Evolutionary conservation across 2,888 invertebrate species (phyloP).

Genomic region (Platycheirus rosarum): DNA sequence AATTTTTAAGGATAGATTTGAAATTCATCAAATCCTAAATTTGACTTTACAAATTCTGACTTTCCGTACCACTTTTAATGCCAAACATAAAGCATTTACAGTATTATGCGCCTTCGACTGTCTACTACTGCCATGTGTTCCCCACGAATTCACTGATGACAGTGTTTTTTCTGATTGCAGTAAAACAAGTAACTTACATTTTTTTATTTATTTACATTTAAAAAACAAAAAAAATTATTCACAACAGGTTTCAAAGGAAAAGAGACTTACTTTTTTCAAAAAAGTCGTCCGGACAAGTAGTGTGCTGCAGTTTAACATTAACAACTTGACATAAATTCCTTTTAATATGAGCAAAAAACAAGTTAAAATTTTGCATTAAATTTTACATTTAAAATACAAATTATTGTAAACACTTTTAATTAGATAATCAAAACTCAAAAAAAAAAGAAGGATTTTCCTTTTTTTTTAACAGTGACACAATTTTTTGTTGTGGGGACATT

Average conservation of each 20-base stretch:
- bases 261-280: constrained; percentile 57
- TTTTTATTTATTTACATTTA: constrained; percentile 34
- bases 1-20: too few relatives aligned
- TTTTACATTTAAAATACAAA: background rate
- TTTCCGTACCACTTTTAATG: background rate
- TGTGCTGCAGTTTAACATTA: constrained; percentile 34
- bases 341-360: constrained; percentile 45
- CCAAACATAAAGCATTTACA: constrained; percentile 22
- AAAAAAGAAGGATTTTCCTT: constrained; percentile 23
- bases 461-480: constrained; percentile 53
- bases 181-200: constrained; percentile 39
- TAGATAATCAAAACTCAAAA: constrained; percentile 27
- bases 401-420: constrained; percentile 32
- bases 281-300: constrained; percentile 40
- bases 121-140: constrained; percentile 17
- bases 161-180: constrained; percentile 39
- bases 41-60: too few relatives aligned
- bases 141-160: constrained; percentile 28
- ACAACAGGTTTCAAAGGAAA: constrained; percentile 50
- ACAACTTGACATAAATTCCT: constrained; percentile 65
- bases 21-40: too few relatives aligned
- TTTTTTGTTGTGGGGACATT: constrained; percentile 33
- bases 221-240: constrained; percentile 34
- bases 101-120: background rate
- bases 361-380: constrained; percentile 31